These are phyloP conservation scores for Drosophila cognata DNA, from an alignment of 2,888 invertebrate species.

Conservation along the genomic window DNA sequence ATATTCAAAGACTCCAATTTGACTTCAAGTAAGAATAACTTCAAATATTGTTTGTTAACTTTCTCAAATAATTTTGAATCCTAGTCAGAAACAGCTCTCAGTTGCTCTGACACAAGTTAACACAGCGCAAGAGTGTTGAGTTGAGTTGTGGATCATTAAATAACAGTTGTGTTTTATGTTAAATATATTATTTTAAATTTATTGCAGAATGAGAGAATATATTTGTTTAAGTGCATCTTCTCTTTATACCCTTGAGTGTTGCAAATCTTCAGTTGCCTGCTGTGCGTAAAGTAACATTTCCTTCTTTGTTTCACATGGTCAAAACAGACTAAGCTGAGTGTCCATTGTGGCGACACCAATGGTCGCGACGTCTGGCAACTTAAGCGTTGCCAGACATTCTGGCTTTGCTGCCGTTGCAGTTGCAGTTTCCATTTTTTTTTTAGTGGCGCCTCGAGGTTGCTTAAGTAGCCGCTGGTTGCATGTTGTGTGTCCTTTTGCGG, in stretches of 20 bases:
- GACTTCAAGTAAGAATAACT: background rate
- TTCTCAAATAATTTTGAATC: background rate
- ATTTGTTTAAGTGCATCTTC: background rate
- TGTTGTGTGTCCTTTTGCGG: conserved; percentile 31
- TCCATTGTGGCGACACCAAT: conserved; percentile 61
- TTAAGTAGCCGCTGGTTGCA: conserved; percentile 61
- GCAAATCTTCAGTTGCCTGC: conserved; percentile 18
- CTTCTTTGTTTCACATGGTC: conserved; percentile 19
- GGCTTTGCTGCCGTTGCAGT: conserved; percentile 59
- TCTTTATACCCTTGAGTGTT: conserved; percentile 1
- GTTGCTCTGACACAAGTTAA: background rate
- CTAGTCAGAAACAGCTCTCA: background rate
- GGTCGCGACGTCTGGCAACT: conserved; percentile 71
- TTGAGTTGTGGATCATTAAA: background rate
- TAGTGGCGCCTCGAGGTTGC: conserved; percentile 71
- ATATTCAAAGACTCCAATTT: background rate
- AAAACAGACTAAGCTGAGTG: conserved; percentile 12
- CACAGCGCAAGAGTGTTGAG: background rate
- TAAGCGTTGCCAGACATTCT: conserved; percentile 80
- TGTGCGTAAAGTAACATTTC: conserved; percentile 22
- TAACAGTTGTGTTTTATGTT: background rate
- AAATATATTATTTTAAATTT: background rate
- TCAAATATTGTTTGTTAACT: background rate
- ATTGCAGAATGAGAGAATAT: background rate
- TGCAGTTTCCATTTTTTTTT: conserved; percentile 7